Evolutionary conservation across 1,140 invertebrate species (phyloP), one percentile per base, ranked within the genome.

Genomic region (Paralvinella palmiformis): DNA sequence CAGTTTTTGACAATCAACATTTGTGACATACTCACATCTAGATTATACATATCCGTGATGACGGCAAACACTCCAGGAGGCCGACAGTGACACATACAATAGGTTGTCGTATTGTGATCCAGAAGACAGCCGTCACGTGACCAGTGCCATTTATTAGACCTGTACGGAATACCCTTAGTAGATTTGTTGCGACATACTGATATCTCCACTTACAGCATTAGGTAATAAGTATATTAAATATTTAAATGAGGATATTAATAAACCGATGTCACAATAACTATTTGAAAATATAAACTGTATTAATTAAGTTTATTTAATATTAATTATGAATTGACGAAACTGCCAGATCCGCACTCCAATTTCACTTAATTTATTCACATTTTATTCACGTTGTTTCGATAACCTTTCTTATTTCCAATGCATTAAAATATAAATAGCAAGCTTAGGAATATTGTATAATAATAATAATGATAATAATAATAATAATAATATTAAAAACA

Each of bases 1-100:
- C n/a, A n/a, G n/a, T n/a, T n/a, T n/a, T n/a, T n/a, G n/a, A n/a
- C n/a, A n/a, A n/a, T n/a, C n/a, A n/a, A n/a, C n/a, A n/a, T n/a
- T n/a, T n/a, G n/a, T n/a, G n/a, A n/a, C n/a, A 22, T 45, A 73
- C 76, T 72, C 67, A 80, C 78, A 64, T 78, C 73, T 31, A 71
- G 74, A 61, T 80, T 72, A 66, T 74, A 80, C 77, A 80, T 79
- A 59, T 80, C 78, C 27, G 78, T 79, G 17, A 73, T 75, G 24
- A 75, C 70, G 17, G 78, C 73, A 60, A 71, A 79, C 10, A 79
- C 67, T 3, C 76, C 77, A 13, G 72, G 70, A 13, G 63, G 27
- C 20, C 59, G 33, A 60, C 77, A 80, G 20, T 65, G 69, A 63
- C 78, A 80, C 10, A 62, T 50, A 0, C 66, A 73, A 22, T 68